Evolutionary conservation across 2,797 vertebrate species (phyloP), one percentile per base, ranked within the genome.

Genomic region (Hephaestus fuliginosus): DNA sequence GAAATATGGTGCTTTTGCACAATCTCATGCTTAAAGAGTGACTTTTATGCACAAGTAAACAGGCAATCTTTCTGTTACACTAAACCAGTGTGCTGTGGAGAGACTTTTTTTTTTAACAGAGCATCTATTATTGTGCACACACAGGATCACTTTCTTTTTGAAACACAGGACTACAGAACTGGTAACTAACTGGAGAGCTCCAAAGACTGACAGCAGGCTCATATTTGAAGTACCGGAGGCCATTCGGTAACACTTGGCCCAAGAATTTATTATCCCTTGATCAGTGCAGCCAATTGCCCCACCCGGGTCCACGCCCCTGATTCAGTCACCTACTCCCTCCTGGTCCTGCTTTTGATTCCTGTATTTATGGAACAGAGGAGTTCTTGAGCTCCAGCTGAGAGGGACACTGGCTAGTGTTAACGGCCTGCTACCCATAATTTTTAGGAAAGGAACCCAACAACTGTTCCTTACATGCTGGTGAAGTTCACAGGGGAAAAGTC

Each of bases 361-460:
- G 60, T 95, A 93, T 94, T 95, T 93, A 88, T 92, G 89, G 92
- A 92, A 84, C 92, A 89, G 78, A 89, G 67, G 36, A 84, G 90
- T 88, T 89, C 86, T 85, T 91, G 81, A 91, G 86, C 86, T 88
- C 81, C 75, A 84, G 81, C 87, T 86, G 79, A 87, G 78, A 86
- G 14, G 74, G 83, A 85, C 84, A 88, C 63, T 68, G 20, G 63
- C 74, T 57, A 39, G 85, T 81, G 90, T 92, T 93, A 83, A 92
- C 86, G 68, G 81, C 82, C 81, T 80, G 79, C 63, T 84, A 82
- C 78, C 80, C 88, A 82, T 75, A 88, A 88, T 81, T 83, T 80
- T 53, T 84, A 56, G 86, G 85, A 89, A 88, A 83, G 73, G 25
- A 85, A 84, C 69, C 73, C 83, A 88, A 90, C 91, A 93, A 93